Percentiles rank a stretch among this genome's conserved stretches.
These are phyloP conservation scores for Chironomus tentans DNA, from an alignment of 2,888 invertebrate genomes.

Conservation along the genomic window DNA sequence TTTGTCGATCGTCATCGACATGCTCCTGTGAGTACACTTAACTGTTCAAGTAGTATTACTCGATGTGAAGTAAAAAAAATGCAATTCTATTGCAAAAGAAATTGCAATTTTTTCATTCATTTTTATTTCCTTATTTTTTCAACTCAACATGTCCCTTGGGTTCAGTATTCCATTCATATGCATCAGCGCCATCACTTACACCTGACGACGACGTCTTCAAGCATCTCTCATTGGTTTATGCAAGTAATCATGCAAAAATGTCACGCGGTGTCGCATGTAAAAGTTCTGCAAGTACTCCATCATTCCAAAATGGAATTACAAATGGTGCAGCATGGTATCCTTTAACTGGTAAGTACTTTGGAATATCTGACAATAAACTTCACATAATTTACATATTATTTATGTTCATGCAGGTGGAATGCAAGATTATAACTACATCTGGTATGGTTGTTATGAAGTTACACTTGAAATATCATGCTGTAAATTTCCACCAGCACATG, in stretches of 20 bases:
- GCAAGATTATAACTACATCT: conserved; percentile 92
- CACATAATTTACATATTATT: neutral
- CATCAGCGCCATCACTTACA: conserved; percentile 70
- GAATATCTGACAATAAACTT: conserved; percentile 6
- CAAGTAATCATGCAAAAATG: conserved; percentile 84
- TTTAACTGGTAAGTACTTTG: conserved; percentile 44
- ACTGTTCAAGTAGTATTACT: neutral
- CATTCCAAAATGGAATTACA: conserved; percentile 82
- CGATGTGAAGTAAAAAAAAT: neutral
- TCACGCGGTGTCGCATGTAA: conserved; percentile 75
- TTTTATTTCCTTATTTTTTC: neutral
- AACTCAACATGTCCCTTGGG: conserved; percentile 49
- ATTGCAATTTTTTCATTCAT: conserved; percentile 14
- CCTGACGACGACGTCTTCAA: conserved; percentile 91
- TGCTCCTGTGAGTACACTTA: conserved; percentile 55
- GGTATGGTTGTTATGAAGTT: conserved; percentile 92
- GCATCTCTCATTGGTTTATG: conserved; percentile 74
- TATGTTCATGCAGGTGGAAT: conserved; percentile 53
- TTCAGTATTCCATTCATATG: conserved; percentile 78
- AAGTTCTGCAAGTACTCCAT: conserved; percentile 52
- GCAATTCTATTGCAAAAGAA: neutral
- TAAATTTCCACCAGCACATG: conserved; percentile 76
- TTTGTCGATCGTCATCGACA: conserved; percentile 63
- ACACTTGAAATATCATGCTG: conserved; percentile 91
- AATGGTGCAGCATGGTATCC: conserved; percentile 94